These are phyloP conservation scores for Lutraria rhynchaena DNA, from an alignment of 1,140 invertebrate species.

Conservation along the genomic window DNA sequence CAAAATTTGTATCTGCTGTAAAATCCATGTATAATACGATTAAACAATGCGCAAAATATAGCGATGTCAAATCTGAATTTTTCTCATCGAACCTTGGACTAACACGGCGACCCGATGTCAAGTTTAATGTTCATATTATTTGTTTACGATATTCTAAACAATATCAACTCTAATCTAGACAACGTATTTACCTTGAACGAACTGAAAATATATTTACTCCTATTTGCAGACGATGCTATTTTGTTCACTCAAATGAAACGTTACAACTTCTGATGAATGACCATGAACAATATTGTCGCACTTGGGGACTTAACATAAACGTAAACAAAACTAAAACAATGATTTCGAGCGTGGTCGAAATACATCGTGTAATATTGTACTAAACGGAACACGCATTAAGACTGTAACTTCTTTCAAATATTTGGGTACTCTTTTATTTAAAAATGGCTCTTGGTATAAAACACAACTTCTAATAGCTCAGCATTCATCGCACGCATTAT, in stretches of 20 bases:
- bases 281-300: not conserved
- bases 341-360: not conserved
- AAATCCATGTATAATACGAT: slow-evolving; percentile 1
- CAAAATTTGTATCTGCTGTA: not conserved
- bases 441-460: too few species aligned
- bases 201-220: slow-evolving; percentile 1
- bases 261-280: slow-evolving; percentile 5
- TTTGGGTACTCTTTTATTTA: too few species aligned
- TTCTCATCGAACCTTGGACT: not conserved
- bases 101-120: slow-evolving; percentile 19
- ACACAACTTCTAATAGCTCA: slow-evolving; percentile 12
- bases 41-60: slow-evolving; percentile 9
- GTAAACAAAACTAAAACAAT: slow-evolving; percentile 3
- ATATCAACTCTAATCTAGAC: slow-evolving; percentile 1
- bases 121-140: too few species aligned
- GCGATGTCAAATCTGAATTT: not conserved
- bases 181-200: too few species aligned
- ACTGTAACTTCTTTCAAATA: slow-evolving; percentile 1
- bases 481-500: not conserved
- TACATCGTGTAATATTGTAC: not conserved
- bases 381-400: not conserved
- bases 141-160: slow-evolving; percentile 1
- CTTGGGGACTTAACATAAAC: not conserved
- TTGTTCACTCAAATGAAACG: not conserved
- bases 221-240: not conserved